These are phyloP conservation scores for Cryptoleucopteryx plumbea DNA, from an alignment of 2,113 vertebrate species.

Conservation along the genomic window DNA sequence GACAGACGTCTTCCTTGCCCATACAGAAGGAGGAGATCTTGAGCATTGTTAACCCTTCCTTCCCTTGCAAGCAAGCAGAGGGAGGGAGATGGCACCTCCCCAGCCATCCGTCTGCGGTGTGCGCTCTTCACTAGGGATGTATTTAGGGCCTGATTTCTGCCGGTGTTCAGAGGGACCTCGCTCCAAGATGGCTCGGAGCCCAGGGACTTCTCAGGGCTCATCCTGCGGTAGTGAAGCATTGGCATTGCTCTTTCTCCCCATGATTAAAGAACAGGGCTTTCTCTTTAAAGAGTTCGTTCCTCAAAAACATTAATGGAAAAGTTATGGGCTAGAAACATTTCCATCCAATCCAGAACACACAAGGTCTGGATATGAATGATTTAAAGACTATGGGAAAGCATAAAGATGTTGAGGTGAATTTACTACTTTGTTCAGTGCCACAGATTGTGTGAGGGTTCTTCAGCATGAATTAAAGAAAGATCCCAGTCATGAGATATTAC, in stretches of 20 bases:
- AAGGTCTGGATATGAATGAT: constrained; percentile 36
- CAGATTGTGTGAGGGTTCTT: not conserved
- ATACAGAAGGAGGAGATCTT: not conserved
- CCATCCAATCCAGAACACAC: not conserved
- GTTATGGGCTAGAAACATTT: not conserved
- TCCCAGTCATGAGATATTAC: constrained; percentile 6
- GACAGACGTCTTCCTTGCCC: not conserved
- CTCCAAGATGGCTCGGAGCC: not conserved
- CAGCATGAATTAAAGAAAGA: constrained; percentile 43
- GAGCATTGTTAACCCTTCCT: not conserved
- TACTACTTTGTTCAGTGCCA: constrained; percentile 35
- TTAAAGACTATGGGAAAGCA: constrained; percentile 26
- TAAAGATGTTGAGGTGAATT: constrained; percentile 48
- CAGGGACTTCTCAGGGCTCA: not conserved
- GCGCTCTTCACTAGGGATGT: not conserved
- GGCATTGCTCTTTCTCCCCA: not conserved
- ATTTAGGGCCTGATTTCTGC: not conserved
- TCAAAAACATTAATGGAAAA: constrained; percentile 8
- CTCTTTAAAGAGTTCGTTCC: not conserved
- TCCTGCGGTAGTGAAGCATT: not conserved
- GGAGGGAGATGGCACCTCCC: not conserved
- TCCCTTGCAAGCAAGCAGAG: not conserved
- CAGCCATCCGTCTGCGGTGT: not conserved
- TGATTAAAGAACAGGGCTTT: not conserved
- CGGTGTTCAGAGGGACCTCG: not conserved